Evolutionary conservation across 2,113 vertebrate species (phyloP), one percentile per base, ranked within the genome.

Genomic region (Phocoena sinus): DNA sequence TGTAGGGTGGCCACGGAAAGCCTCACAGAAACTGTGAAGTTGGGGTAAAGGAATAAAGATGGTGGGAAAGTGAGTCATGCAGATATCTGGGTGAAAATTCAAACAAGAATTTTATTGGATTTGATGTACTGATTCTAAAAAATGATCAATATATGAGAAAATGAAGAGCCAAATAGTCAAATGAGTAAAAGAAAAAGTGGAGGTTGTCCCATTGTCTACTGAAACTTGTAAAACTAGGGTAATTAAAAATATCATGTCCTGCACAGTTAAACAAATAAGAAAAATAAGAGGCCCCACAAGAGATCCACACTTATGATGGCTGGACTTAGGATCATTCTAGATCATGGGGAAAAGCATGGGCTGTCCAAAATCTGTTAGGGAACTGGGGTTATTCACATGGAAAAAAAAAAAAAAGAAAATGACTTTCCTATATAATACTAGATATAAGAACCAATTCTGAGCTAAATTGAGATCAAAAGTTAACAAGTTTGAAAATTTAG

Each of bases 281-380:
- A 1, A 56, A 56, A 33, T 14, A 23, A 13, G 56, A 56, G 50
- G 31, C 21, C 11, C 33, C 20, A 14, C 56, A 50, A n/a, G 33
- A n/a, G 33, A 25, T 4, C 20, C 47, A n/a, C 6, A 2, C 20
- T 1, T 31, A 23, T 14, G 47, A 2, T 23, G 12, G 18, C 20
- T 36, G 76, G 50, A 56, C 76, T 21, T 13, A 6, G 17, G 5
- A 31, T 53, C 47, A 77, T 21, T n/a, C 76, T 50, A n/a, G 33
- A n/a, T 12, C 33, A 13, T 14, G 11, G 20, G 33, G 50, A 25
- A 0, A 50, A 79, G 33, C 8, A 4, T 8, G 47, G 33, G n/a
- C 11, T 0, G 3, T 14, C 50, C 33, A 56, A 50, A 23, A 36
- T n/a, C 47, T 14, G 50, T 56, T 56, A 56, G 50, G 33, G 50